These are phyloP conservation scores for Oxyura jamaicensis DNA, from an alignment of 2,113 vertebrate species.

Conservation along the genomic window DNA sequence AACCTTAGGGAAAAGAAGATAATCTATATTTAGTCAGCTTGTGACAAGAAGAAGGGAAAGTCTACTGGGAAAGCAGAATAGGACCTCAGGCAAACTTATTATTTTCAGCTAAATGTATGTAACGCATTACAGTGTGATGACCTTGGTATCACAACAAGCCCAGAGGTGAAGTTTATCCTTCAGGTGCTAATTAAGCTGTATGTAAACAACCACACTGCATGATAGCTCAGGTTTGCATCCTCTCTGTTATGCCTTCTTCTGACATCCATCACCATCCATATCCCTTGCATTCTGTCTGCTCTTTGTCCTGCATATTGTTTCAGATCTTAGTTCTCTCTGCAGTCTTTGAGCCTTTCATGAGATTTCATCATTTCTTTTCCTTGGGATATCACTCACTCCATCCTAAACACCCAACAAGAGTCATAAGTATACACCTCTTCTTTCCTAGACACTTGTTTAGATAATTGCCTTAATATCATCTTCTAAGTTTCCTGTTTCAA, in stretches of 20 bases:
- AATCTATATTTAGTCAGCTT: not conserved
- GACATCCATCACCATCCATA: not conserved
- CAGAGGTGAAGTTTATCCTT: slow-evolving; percentile 18
- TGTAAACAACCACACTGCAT: not conserved
- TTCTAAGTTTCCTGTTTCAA: not conserved
- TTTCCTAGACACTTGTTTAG: not conserved
- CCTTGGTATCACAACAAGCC: slow-evolving; percentile 23
- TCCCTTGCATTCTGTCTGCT: not conserved
- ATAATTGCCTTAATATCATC: not conserved
- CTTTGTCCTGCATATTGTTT: not conserved
- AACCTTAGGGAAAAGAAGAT: not conserved
- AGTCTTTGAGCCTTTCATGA: not conserved
- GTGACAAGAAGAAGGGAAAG: slow-evolving; percentile 8
- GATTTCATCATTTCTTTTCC: not conserved
- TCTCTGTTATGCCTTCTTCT: not conserved
- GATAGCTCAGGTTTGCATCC: not conserved
- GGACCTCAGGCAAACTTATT: not conserved
- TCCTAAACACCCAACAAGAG: not conserved
- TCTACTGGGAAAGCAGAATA: not conserved
- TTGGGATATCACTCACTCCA: not conserved
- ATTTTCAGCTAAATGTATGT: slow-evolving; percentile 35
- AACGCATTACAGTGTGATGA: not conserved
- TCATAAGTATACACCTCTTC: not conserved
- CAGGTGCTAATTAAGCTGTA: not conserved
- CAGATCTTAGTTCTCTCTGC: not conserved